These are phyloP conservation scores for Teinopalpus imperialis DNA, from an alignment of 2,888 invertebrate genomes.

Conservation along the genomic window DNA sequence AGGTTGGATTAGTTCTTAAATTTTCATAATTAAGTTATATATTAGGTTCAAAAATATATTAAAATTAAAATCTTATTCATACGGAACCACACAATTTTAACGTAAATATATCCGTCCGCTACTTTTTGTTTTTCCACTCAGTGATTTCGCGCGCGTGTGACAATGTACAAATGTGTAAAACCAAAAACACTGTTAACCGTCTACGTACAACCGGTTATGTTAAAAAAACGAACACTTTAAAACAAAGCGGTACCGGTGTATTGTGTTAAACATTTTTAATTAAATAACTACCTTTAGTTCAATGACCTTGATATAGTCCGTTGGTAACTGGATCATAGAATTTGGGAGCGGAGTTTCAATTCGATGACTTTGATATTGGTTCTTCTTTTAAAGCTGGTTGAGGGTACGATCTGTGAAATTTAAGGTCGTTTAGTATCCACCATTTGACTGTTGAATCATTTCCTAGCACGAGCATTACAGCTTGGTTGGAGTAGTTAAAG, in stretches of 20 bases:
- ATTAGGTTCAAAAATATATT: not conserved
- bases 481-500: too few relatives aligned
- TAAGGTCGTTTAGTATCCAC: too few relatives aligned
- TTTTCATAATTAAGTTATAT: too few relatives aligned
- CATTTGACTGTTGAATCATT: too few relatives aligned
- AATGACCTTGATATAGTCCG: not conserved
- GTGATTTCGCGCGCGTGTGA: conserved; percentile 1
- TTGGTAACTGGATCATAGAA: too few relatives aligned
- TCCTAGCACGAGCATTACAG: too few relatives aligned
- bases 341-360: too few relatives aligned
- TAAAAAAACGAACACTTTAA: conserved; percentile 1
- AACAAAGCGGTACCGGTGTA: conserved; percentile 6
- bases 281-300: not conserved
- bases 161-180: not conserved
- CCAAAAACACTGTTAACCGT: conserved; percentile 11
- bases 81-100: not conserved
- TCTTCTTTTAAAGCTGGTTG: too few relatives aligned
- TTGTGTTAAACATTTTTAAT: not conserved
- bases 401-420: too few relatives aligned
- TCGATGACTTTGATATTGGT: too few relatives aligned
- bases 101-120: not conserved
- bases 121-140: not conserved
- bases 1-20: too few relatives aligned
- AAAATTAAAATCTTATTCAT: not conserved
- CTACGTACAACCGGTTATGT: conserved; percentile 3